phyloP scores from a whole-genome alignment of 1,140 invertebrate genomes.

The Brachionus plicatilis region DNA sequence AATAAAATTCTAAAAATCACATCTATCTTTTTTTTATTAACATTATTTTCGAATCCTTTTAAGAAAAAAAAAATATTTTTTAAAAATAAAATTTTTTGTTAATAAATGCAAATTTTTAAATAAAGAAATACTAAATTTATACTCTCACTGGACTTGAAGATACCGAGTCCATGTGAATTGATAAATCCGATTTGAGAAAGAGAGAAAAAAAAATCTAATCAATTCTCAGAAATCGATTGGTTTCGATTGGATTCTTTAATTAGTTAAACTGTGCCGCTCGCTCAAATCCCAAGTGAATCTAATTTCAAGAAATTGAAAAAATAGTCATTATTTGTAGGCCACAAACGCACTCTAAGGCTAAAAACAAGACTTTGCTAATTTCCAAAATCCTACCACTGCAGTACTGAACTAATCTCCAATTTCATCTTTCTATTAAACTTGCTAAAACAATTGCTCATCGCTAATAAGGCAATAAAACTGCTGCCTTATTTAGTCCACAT shows the following conservation, averaged over 20 bases:
- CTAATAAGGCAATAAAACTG: not conserved
- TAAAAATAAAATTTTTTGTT: not conserved
- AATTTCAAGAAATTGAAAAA: not conserved
- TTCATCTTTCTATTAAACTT: not conserved
- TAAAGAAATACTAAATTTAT: not conserved
- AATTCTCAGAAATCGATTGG: not conserved
- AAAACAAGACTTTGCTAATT: not conserved
- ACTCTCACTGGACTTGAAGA: not conserved
- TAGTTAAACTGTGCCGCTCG: not conserved
- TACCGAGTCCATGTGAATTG: not conserved
- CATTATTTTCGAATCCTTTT: too few relatives aligned
- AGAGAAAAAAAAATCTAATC: not conserved
- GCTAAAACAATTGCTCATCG: constrained; percentile 13
- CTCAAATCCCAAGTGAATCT: not conserved
- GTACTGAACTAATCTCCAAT: not conserved
- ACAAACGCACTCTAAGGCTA: not conserved
- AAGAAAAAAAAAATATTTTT: not conserved
- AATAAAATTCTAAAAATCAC: too few relatives aligned
- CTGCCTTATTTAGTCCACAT: not conserved
- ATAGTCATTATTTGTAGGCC: not conserved
- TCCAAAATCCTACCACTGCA: not conserved
- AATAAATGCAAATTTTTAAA: too few relatives aligned
- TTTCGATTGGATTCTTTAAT: not conserved
- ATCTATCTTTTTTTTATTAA: too few relatives aligned
- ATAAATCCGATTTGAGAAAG: not conserved